Evolutionary conservation across 2,797 vertebrate species (phyloP), one percentile per base, ranked within the genome.

Genomic region (Artibeus jamaicensis): DNA sequence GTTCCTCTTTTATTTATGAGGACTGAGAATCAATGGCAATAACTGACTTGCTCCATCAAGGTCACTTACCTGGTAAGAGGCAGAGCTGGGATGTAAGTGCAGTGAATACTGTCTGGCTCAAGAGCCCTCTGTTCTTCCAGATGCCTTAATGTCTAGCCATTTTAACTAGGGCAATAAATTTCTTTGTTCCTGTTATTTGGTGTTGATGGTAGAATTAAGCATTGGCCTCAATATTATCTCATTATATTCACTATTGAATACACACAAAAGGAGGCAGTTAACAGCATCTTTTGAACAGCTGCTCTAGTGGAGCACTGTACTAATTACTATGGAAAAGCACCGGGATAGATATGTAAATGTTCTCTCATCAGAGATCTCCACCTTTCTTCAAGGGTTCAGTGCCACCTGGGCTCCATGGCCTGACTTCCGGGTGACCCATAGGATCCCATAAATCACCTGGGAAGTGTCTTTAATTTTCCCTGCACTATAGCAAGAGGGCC

Each of bases 1-100:
- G 79, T 85, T 73, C 83, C 21, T 93, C 21, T 59, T 94, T 93
- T 95, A 94, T 95, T 97, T 89, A 94, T 85, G 93, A 96, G 83
- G 37, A n/a, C 48, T n/a, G 74, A 70, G 34, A 59, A 76, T 95
- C 55, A 39, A 34, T 62, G 91, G 32, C 0, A 14, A 48, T 70
- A 57, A 68, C 67, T 81, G 91, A 89, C 81, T 81, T 57, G 21
- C 11, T 84, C 21, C 1, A 29, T 89, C 92, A 95, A 95, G 93
- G 70, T 94, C 91, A 78, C 82, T 94, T 94, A 73, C 71, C 53
- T 85, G 88, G 86, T 86, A 46, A 93, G 74, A 10, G 81, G 65
- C 83, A 67, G 39, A 76, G 34, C 65, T 65, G 67, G 48, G n/a
- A 55, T 15, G 14, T 34, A 91, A 78, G 50, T 84, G 65, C 34